Base-by-base conservation (phyloP, 2,113 vertebrate species). In the Polypterus bichir region DNA sequence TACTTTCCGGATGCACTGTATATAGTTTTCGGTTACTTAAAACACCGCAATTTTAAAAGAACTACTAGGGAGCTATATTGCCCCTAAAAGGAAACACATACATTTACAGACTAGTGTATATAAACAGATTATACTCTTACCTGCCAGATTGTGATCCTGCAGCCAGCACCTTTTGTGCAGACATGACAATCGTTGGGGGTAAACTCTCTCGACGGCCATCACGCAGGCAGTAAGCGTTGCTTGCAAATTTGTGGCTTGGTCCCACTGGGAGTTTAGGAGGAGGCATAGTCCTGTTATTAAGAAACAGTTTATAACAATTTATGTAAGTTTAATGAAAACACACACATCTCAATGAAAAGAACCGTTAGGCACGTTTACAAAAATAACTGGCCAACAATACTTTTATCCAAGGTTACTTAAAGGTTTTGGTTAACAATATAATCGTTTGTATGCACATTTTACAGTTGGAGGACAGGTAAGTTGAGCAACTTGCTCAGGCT, bases 191-290 rank as follows among this genome's bases (percentile, higher is more conserved):
- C 0, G 84, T 69, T 0, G 94, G 80, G 0, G 92, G 92, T 2
- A n/a, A 7, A 0, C 85, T 63, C 74, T 93, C 88, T 11, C 94
- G 79, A n/a, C 96, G 91, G 6, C 94, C 92, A 4, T 98, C 94
- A 7, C 94, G 86, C 44, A 53, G 76, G 65, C 68, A 91, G 69
- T 98, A 98, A 60, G 92, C 91, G 68, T 96, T 98, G 72, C 64
- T 5, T 5, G 91, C 83, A 44, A 86, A 77, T 64, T 81, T 93
- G 79, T 98, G 96, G 67, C 87, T 94, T 3, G 92, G 93, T 3
- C 94, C 96, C 49, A 88, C 84, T 0, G 94, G 81, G 47, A 97
- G 85, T 60, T 71, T 86, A 7, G 94, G 92, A 48, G 92, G 86
- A 1, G 89, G 86, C 65, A 91, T 93, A 5, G 85, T 89, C 73